Base-by-base conservation (phyloP, 92 coral and sea anemone species). In the Heteractis magnifica region DNA sequence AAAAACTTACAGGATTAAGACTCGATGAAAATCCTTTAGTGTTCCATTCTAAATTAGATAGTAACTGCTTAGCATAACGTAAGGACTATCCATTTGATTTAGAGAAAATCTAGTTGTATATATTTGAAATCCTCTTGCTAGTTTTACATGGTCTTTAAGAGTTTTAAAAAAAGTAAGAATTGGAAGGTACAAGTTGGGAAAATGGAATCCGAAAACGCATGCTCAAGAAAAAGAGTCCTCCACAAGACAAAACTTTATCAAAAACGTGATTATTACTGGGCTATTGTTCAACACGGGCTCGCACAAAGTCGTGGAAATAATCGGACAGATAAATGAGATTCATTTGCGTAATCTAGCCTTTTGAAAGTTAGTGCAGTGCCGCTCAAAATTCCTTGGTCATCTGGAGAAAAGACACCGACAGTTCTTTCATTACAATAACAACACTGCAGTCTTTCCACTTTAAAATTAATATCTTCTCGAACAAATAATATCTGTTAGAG, bases 341-440 rank as follows among this genome's bases (percentile, higher is more conserved):
- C 81, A 85, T 91, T 88, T 87, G 81, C 75, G 83, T 75, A 85
- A 73, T 82, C 83, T 90, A 48, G 70, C 86, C 81, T 90, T 86
- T 75, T 90, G 78, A 77, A 70, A 75, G 81, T 87, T 53, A 53
- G 81, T 55, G 64, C 34, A 58, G 49, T 75, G 89, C 92, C 83
- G 86, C 87, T 76, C 79, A 79, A 85, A 76, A 72, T 85, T 85
- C 85, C 77, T 65, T 81, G 86, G 85, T 85, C 94, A 91, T 85
- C 94, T 91, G 92, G 87, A 82, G 77, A 14, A 71, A 15, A 8
- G 60, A 75, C 85, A 77, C 92, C 89, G 91, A 86, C 91, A 82
- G 77, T 20, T 68, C 77, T 52, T 10, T 88, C 84, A 88, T 91
- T 88, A 85, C 85, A 88, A 85, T 52, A 55, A 82, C 88, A 90